Evolutionary conservation across 2,797 vertebrate species (phyloP).

Genomic region (Cottoperca gobio): DNA sequence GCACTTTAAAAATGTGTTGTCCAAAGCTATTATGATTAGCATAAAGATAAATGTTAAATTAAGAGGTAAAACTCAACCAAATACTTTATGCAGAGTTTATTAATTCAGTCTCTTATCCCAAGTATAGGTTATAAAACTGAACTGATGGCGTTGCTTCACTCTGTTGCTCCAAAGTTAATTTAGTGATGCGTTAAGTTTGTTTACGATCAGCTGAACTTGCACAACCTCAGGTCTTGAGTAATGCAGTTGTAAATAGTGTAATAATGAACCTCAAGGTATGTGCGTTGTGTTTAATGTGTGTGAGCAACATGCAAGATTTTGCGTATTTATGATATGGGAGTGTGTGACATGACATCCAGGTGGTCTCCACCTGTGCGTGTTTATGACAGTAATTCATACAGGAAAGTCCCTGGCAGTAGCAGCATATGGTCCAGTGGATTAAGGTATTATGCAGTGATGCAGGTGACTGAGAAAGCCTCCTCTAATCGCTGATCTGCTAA

Average conservation of each 20-base stretch:
- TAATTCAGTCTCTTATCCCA: neutral
- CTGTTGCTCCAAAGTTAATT: neutral
- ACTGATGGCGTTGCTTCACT: neutral
- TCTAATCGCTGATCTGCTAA: slow-evolving; percentile 86
- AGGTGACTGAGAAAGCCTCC: slow-evolving; percentile 85
- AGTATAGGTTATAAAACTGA: neutral
- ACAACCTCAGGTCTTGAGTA: neutral
- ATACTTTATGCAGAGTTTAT: neutral
- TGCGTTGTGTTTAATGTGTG: neutral
- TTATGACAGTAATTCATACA: slow-evolving; percentile 47
- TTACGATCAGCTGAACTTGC: neutral
- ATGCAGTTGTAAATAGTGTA: neutral
- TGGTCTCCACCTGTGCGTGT: slow-evolving; percentile 53
- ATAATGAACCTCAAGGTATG: neutral
- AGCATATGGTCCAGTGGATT: slow-evolving; percentile 91
- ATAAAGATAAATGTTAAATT: neutral
- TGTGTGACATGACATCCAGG: slow-evolving; percentile 21
- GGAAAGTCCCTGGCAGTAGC: slow-evolving; percentile 69
- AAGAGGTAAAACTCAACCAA: neutral
- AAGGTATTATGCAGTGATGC: slow-evolving; percentile 88
- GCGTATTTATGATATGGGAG: neutral
- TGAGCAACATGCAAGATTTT: neutral
- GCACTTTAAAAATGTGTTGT: neutral
- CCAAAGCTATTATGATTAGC: neutral
- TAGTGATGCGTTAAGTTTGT: neutral